Percentiles rank a stretch among this genome's conserved stretches.
phyloP scores from a whole-genome alignment of 2,888 invertebrate species.

The Seladonia tumulorum region DNA sequence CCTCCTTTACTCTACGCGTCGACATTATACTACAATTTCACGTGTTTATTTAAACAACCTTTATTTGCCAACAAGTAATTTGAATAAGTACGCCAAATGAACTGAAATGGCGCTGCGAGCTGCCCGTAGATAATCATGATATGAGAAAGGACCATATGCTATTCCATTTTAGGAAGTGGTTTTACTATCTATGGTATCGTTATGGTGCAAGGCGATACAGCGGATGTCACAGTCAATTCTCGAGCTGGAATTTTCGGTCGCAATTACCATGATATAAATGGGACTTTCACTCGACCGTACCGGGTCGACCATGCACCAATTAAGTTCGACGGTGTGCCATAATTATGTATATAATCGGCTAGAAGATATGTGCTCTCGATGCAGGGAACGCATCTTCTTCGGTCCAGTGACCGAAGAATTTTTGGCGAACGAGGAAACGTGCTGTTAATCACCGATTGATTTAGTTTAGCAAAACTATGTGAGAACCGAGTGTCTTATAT shows the following conservation, averaged over 20 bases:
- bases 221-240: conserved; percentile 3
- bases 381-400: conserved; percentile 27
- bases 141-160: not conserved
- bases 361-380: conserved; percentile 38
- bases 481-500: conserved; percentile 18
- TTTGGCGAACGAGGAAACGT: conserved; percentile 3
- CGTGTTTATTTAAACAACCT: not conserved
- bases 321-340: conserved; percentile 13
- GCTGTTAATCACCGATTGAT: conserved; percentile 16
- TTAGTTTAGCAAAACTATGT: conserved; percentile 29
- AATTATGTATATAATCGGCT: conserved; percentile 29
- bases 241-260: conserved; percentile 8
- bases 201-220: not conserved
- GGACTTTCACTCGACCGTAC: not conserved
- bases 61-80: not conserved
- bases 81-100: not conserved
- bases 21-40: not conserved
- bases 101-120: not conserved
- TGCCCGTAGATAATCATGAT: not conserved
- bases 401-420: conserved; percentile 40
- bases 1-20: too few relatives aligned
- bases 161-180: not conserved
- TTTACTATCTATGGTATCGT: not conserved
- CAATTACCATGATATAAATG: conserved; percentile 16
- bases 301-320: conserved; percentile 39